phyloP scores from a whole-genome alignment of 2,797 vertebrate genomes.

The Apogon talboti region DNA sequence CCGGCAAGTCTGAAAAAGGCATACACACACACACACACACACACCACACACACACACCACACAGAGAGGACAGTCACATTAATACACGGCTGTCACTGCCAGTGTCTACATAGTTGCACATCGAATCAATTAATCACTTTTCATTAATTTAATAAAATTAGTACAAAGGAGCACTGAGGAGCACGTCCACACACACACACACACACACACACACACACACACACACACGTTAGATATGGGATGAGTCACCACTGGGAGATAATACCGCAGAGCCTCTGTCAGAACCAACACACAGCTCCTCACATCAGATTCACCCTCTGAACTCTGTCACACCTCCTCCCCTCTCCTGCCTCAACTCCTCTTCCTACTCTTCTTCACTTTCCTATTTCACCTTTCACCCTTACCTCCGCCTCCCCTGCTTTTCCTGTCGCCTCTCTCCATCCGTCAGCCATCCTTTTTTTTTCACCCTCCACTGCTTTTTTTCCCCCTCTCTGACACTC shows the following conservation, averaged over 20 bases:
- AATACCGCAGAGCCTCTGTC: slow-evolving; percentile 64
- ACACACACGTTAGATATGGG: slow-evolving; percentile 35
- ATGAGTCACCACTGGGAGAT: slow-evolving; percentile 71
- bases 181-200: slow-evolving; percentile 22
- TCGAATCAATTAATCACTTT: slow-evolving; percentile 62
- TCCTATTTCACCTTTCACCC: slow-evolving; percentile 56
- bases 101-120: slow-evolving; percentile 53
- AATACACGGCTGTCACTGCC: slow-evolving; percentile 15
- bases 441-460: slow-evolving; percentile 8
- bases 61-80: slow-evolving; percentile 6
- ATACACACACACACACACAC: slow-evolving; percentile 24
- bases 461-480: slow-evolving; percentile 13
- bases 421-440: slow-evolving; percentile 8
- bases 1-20: slow-evolving; percentile 88
- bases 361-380: slow-evolving; percentile 25
- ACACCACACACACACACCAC: slow-evolving; percentile 26
- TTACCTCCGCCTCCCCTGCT: slow-evolving; percentile 9
- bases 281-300: slow-evolving; percentile 57
- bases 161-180: slow-evolving; percentile 33
- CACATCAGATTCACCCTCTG: slow-evolving; percentile 71
- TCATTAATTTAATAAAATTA: slow-evolving; percentile 58
- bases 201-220: slow-evolving; percentile 25
- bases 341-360: slow-evolving; percentile 11
- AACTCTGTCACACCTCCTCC: slow-evolving; percentile 65
- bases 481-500: neutral